These are phyloP conservation scores for Timandra comae DNA, from an alignment of 2,888 invertebrate species.

Conservation along the genomic window DNA sequence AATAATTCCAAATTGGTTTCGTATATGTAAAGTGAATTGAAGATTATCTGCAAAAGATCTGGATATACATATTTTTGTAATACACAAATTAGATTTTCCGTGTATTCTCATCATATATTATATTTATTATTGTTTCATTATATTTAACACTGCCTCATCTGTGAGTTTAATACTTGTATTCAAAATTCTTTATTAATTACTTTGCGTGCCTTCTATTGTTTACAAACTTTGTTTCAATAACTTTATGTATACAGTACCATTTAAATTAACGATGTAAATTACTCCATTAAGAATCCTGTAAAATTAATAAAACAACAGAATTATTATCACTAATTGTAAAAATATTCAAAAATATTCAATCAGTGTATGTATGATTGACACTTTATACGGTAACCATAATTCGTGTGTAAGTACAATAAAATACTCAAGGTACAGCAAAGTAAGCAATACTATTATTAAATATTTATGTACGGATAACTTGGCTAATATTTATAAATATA, in stretches of 20 bases:
- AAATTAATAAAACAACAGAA: background rate
- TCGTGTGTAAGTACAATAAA: conserved; percentile 43
- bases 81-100: too few relatives aligned
- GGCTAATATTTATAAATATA: conserved; percentile 41
- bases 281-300: background rate
- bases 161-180: too few relatives aligned
- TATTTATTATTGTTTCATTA: too few relatives aligned
- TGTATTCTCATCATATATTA: too few relatives aligned
- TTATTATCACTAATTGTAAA: background rate
- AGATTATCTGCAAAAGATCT: too few relatives aligned
- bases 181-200: too few relatives aligned
- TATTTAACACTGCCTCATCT: too few relatives aligned
- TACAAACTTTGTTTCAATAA: background rate
- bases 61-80: too few relatives aligned
- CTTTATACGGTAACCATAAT: conserved; percentile 35
- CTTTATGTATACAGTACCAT: background rate
- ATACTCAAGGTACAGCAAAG: conserved; percentile 50
- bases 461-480: conserved; percentile 41
- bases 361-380: conserved; percentile 30
- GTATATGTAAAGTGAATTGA: too few relatives aligned
- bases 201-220: background rate
- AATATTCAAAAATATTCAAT: conserved; percentile 3
- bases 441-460: conserved; percentile 53
- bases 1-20: too few relatives aligned
- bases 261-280: background rate